Base-by-base conservation (phyloP, 2,797 vertebrate species). In the Gymnocypris eckloni region DNA sequence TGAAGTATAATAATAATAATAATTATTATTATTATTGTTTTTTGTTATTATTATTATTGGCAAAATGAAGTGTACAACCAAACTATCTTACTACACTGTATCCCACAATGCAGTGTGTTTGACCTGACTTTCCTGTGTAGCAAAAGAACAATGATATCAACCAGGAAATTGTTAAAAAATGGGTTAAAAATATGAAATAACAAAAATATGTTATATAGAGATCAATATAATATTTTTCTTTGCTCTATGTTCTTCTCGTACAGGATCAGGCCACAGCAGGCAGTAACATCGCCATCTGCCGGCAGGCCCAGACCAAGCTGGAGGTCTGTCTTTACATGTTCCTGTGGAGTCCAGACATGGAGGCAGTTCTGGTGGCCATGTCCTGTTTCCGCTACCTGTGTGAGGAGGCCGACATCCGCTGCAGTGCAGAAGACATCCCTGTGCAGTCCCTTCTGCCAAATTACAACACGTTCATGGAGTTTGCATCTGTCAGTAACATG, bases 331-430 rank as follows among this genome's bases (percentile, higher is more conserved):
- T 99, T 0, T 98, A 99, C 93, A 97, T 98, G 97, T 99, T 98
- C 89, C 91, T 99, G 79, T 99, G 98, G 97, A 99, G 97, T 84
- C 97, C 97, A 0, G 98, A 99, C 72, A 97, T 96, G 0, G 98
- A 99, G 93, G 98, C 97, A 0, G 97, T 99, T 77, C 94, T 99
- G 41, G 98, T 99, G 48, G 97, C 97, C 72, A 99, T 99, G 97
- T 99, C 98, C 33, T 99, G 98, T 91, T 99, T 99, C 92, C 96
- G 97, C 4, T 97, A 98, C 92, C 96, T 99, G 81, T 99, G 98
- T 54, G 98, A 99, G 90, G 98, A 99, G 91, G 98, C 98, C 0
- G 97, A 99, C 88, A 98, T 99, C 93, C 95, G 98, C 18, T 98
- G 97, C 76, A 94, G 97, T 0, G 96, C 97, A 0, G 98, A 99